These are phyloP conservation scores for Elanoides forficatus DNA, from an alignment of 2,113 vertebrate genomes.

Conservation along the genomic window DNA sequence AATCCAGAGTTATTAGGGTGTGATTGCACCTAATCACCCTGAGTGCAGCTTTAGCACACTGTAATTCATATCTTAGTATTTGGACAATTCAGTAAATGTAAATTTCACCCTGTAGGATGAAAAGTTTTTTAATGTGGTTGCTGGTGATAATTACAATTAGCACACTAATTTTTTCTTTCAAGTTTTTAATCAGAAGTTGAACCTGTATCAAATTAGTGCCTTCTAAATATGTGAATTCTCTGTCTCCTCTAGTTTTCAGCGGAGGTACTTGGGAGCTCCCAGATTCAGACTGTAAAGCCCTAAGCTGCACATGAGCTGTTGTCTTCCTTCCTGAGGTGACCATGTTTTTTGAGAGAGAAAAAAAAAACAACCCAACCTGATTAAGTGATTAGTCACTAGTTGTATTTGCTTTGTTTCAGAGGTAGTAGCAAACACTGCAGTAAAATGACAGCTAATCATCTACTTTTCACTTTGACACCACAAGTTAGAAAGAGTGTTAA, in stretches of 20 bases:
- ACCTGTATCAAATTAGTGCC: neutral
- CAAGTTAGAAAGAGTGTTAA: neutral
- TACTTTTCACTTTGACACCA: constrained; percentile 34
- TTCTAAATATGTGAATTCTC: neutral
- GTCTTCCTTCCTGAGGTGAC: constrained; percentile 56
- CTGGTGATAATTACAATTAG: neutral
- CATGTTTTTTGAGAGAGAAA: neutral
- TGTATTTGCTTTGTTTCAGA: constrained; percentile 6
- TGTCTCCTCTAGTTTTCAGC: neutral
- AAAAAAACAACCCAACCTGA: neutral
- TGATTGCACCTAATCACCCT: neutral
- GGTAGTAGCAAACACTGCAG: neutral
- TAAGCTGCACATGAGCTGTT: constrained; percentile 4
- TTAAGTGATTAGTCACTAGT: constrained; percentile 23
- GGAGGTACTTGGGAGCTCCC: neutral
- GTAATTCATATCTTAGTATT: neutral
- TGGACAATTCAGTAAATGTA: neutral
- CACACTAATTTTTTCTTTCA: neutral
- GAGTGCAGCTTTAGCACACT: neutral
- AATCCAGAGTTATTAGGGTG: neutral
- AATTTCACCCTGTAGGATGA: neutral
- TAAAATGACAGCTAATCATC: constrained; percentile 3
- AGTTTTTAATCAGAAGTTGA: neutral
- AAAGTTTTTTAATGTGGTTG: neutral
- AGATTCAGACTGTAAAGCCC: neutral